Evolutionary conservation across 2,113 vertebrate genomes (phyloP).

Genomic region (Puma concolor): DNA sequence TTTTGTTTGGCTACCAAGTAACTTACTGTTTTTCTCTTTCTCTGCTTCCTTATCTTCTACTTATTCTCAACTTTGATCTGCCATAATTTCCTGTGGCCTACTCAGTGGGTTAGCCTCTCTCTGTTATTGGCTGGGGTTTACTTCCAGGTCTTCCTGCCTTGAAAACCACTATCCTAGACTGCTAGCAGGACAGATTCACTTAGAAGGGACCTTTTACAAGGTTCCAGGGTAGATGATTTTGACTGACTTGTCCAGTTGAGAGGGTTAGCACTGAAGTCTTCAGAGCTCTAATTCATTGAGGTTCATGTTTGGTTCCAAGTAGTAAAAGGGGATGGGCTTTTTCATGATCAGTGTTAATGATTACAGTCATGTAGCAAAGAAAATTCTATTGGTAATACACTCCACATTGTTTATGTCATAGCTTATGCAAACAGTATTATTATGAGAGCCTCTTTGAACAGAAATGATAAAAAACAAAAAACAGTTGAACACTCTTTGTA

Average conservation of each 20-base stretch:
- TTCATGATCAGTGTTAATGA: constrained; percentile 15
- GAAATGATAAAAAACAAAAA: constrained; percentile 4
- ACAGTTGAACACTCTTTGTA: constrained; percentile 42
- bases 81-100: not conserved
- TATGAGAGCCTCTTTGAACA: constrained; percentile 37
- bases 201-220: not conserved
- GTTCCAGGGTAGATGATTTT: not conserved
- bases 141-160: not conserved
- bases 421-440: constrained; percentile 15
- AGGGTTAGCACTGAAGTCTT: not conserved
- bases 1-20: not conserved
- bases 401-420: constrained; percentile 37
- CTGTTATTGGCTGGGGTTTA: not conserved
- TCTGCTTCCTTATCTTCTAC: not conserved
- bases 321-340: constrained; percentile 34
- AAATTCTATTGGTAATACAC: not conserved
- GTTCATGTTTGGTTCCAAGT: not conserved
- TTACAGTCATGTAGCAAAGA: not conserved
- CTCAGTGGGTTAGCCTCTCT: not conserved
- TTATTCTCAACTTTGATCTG: constrained; percentile 19
- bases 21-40: not conserved
- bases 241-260: not conserved
- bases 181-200: not conserved
- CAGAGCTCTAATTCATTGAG: not conserved
- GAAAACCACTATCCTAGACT: not conserved